A percentile compares a stretch with the other conserved stretches of the same genome.
Evolutionary conservation across 1,140 invertebrate species (phyloP).

Genomic region (Halictus rubicundus): DNA sequence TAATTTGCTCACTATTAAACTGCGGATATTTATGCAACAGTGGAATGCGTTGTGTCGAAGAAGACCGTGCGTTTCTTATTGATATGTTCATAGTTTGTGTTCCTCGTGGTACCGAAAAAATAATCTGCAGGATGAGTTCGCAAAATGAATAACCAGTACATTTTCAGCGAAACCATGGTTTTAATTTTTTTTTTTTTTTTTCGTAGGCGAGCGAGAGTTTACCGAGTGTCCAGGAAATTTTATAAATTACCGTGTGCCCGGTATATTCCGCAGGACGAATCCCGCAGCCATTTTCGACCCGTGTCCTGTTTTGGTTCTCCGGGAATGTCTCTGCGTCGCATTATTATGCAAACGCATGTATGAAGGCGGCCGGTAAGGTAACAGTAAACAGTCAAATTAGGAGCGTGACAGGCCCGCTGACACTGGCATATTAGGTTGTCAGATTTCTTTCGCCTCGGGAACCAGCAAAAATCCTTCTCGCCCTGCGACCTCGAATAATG

Average conservation of each 20-base stretch:
- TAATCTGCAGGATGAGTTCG: too few species aligned
- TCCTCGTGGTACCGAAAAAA: too few species aligned
- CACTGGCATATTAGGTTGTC: slow-evolving; percentile 3
- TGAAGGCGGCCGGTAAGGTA: slow-evolving; percentile 1
- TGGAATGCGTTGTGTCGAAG: too few species aligned
- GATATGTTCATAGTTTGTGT: too few species aligned
- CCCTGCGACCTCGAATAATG: neutral
- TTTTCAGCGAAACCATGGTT: neutral
- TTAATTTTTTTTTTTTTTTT: neutral
- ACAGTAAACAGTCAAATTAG: slow-evolving; percentile 4
- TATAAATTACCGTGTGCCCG: neutral
- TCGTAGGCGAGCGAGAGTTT: neutral
- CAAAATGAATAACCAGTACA: too few species aligned
- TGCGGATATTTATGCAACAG: too few species aligned
- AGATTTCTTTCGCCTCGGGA: neutral
- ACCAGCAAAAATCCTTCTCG: neutral
- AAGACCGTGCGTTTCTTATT: too few species aligned
- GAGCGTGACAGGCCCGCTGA: neutral
- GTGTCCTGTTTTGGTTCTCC: neutral
- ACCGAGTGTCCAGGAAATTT: neutral
- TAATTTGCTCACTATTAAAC: too few species aligned
- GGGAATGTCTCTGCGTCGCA: neutral
- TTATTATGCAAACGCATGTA: slow-evolving; percentile 6
- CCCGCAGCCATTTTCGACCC: too few species aligned
- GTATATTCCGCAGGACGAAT: neutral